Percentiles rank a stretch among this genome's conserved stretches.
These are phyloP conservation scores for Neosilurus hyrtlii DNA, from an alignment of 2,797 vertebrate genomes.

Conservation along the genomic window DNA sequence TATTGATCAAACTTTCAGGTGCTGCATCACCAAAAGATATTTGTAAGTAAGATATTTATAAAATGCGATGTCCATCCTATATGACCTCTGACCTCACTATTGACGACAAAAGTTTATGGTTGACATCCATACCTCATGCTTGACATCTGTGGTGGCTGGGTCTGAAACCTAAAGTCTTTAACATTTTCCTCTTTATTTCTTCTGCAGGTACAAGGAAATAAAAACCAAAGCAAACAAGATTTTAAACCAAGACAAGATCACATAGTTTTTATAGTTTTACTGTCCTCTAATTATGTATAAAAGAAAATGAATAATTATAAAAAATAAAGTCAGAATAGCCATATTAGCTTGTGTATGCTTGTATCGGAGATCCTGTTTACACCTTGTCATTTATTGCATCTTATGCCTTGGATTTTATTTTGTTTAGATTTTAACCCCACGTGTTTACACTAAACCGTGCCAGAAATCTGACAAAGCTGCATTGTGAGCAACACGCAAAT, in stretches of 20 bases:
- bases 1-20: background rate
- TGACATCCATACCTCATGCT: too few species aligned
- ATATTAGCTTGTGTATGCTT: background rate
- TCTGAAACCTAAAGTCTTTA: background rate
- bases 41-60: conserved; percentile 63
- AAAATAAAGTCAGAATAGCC: background rate
- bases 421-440: background rate
- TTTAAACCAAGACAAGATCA: conserved; percentile 6
- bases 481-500: background rate
- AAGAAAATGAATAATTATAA: background rate
- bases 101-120: background rate
- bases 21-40: background rate
- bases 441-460: background rate
- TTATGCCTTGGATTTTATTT: background rate
- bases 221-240: background rate
- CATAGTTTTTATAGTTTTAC: conserved; percentile 11
- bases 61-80: conserved; percentile 59
- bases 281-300: conserved; percentile 9
- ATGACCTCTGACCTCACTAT: conserved; percentile 20
- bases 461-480: background rate
- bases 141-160: background rate
- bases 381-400: background rate
- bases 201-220: conserved; percentile 50
- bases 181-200: conserved; percentile 28
- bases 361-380: background rate